Evolutionary conservation across 2,888 invertebrate genomes (phyloP).

Genomic region (Athalia cordata): DNA sequence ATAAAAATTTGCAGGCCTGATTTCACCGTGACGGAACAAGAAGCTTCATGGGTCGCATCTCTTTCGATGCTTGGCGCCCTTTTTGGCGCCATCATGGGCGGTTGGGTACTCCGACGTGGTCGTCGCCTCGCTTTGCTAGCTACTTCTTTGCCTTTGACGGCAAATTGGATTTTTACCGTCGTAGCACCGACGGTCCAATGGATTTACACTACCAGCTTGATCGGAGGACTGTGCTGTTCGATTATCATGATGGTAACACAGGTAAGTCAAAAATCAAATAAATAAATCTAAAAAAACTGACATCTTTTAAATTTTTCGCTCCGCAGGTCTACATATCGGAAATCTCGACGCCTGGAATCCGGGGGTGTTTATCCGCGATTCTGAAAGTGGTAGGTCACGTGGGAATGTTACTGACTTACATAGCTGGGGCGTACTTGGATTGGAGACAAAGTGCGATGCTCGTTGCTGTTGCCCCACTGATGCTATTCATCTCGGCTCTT

Average conservation of each 20-base stretch:
- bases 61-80: constrained; percentile 87
- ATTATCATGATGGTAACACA: constrained; percentile 86
- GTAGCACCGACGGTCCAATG: constrained; percentile 85
- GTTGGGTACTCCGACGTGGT: constrained; percentile 86
- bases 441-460: constrained; percentile 90
- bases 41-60: constrained; percentile 89
- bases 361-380: constrained; percentile 90
- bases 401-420: constrained; percentile 89
- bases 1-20: constrained; percentile 67
- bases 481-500: constrained; percentile 84
- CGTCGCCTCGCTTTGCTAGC: constrained; percentile 82
- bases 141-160: constrained; percentile 84
- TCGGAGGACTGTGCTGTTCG: constrained; percentile 89
- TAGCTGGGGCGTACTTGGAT: constrained; percentile 87
- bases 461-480: constrained; percentile 85
- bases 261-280: constrained; percentile 71
- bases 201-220: constrained; percentile 89
- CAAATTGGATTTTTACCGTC: constrained; percentile 89
- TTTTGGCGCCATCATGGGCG: constrained; percentile 86
- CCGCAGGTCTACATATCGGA: constrained; percentile 91
- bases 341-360: constrained; percentile 89
- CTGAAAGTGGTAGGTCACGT: constrained; percentile 90
- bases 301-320: not conserved
- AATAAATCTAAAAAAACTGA: not conserved
- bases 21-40: constrained; percentile 82